Conservation (phyloP, 2,888 invertebrate genomes). For the Aphrophora alni region DNA sequence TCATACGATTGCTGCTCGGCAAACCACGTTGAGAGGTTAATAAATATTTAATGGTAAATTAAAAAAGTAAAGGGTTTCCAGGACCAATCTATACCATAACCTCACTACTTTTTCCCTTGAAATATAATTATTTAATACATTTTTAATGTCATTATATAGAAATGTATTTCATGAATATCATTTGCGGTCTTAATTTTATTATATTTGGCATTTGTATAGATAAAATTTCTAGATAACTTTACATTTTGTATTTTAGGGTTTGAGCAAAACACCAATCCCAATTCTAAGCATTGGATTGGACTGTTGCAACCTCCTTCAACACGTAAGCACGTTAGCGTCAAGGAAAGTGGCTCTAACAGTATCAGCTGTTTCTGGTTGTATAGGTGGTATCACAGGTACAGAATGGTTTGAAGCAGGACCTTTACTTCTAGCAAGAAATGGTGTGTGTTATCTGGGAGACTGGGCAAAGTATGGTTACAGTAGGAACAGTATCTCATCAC, state of each 20-base stretch:
- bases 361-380: conserved; percentile 9
- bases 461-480: conserved; percentile 53
- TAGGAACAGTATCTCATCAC: conserved; percentile 6
- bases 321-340: conserved; percentile 33
- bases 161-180: too few relatives aligned
- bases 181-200: too few relatives aligned
- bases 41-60: too few relatives aligned
- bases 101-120: too few relatives aligned
- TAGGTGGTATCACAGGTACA: conserved; percentile 29
- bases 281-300: conserved; percentile 46
- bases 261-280: conserved; percentile 48
- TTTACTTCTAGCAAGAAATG: conserved; percentile 56
- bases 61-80: too few relatives aligned
- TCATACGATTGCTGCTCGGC: too few relatives aligned
- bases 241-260: conserved; percentile 2
- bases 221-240: too few relatives aligned
- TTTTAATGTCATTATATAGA: too few relatives aligned
- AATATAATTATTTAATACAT: too few relatives aligned
- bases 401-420: conserved; percentile 56
- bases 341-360: conserved; percentile 30
- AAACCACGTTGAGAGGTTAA: too few relatives aligned
- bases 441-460: conserved; percentile 58
- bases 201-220: too few relatives aligned
- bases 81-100: too few relatives aligned
- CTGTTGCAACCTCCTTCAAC: conserved; percentile 36